Base-by-base conservation (phyloP, 2,113 vertebrate genomes). In the Sphaerodactylus townsendi region DNA sequence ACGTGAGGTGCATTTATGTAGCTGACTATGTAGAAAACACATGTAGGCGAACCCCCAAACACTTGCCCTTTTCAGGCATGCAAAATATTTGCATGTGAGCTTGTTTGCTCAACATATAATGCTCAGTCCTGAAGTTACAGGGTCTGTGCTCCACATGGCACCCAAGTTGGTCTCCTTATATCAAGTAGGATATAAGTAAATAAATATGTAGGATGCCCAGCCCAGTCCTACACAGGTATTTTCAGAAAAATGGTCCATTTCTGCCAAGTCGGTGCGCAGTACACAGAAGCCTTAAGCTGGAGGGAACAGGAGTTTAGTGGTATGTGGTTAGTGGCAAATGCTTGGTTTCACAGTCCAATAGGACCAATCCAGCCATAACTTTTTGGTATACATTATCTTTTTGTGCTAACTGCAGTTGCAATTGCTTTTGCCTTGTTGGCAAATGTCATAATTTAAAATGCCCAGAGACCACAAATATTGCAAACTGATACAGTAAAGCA, bases 401-500 rank as follows among this genome's bases (percentile, higher is more conserved):
- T 10, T 39, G 35, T 41, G 28, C 19, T 65, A 65, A 66, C 28
- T 33, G 66, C 30, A 82, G 50, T 56, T 10, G 17, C 30, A 82
- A 50, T 56, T 10, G 17, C 7, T 39, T 73, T 44, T 46, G 53
- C 39, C 72, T 64, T 72, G 56, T 9, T 65, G 35, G 19, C 48
- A 65, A 65, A 72, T 30, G 19, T 64, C 64, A 65, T 79, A 35
- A 39, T 48, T 48, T 13, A 15, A 84, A 81, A 68, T 77, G 68
- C 39, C 81, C 50, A 72, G 80, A 84, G 77, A 84, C 65, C 44
- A 82, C 46, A 41, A 72, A 14, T 44, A 37, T 70, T 73, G 74
- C 53, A 70, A 83, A 81, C 19, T 21, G 53, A 74, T 68, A 25
- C 33, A 37, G 53, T 25, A 4, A 5, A 25, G 14, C n/a, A 46